These are phyloP conservation scores for Dendronephthya gigantea DNA, from an alignment of 64 coral and sea anemone genomes.

Conservation along the genomic window DNA sequence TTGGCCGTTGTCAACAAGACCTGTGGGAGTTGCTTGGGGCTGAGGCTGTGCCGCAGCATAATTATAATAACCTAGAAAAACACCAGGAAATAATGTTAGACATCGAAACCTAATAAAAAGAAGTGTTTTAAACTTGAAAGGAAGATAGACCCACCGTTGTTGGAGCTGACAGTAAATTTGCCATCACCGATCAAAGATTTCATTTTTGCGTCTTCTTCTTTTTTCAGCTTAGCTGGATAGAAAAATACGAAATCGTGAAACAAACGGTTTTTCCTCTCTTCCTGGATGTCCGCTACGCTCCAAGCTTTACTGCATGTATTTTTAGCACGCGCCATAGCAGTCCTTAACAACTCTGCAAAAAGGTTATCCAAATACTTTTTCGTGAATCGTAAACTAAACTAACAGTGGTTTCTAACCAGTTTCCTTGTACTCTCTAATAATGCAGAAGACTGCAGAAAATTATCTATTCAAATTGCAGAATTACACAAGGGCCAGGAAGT, in stretches of 20 bases:
- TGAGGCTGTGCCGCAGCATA: background rate
- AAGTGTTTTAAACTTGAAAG: background rate
- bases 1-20: background rate
- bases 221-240: background rate
- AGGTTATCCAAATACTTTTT: no score
- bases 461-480: no score
- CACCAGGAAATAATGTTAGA: background rate
- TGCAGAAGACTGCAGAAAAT: no score
- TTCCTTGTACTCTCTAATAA: no score
- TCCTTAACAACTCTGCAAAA: background rate
- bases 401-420: no score
- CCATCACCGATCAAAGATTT: conserved; percentile 13
- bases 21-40: background rate
- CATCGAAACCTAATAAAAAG: background rate
- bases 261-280: no score
- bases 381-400: no score
- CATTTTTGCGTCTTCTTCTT: background rate
- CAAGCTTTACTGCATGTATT: no score
- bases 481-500: no score
- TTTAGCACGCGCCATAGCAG: no score
- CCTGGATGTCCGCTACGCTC: no score
- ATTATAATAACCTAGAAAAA: conserved; percentile 1
- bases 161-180: background rate
- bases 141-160: background rate
- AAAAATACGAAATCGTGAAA: background rate